Base-by-base conservation (phyloP, 92 coral and sea anemone genomes). In the Porites cylindrica region DNA sequence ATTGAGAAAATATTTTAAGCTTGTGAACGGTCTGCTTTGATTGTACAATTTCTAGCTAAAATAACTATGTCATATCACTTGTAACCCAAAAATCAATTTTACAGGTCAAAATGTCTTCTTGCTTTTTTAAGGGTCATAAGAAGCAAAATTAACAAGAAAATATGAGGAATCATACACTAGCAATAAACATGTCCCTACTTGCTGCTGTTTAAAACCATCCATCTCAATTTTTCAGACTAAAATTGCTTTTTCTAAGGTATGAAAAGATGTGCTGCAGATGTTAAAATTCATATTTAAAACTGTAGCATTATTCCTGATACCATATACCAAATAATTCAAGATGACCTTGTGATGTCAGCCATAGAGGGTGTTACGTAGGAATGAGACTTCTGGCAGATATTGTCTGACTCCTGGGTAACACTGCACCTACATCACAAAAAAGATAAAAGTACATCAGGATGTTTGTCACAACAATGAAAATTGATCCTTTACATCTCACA, bases 351-450 rank as follows among this genome's bases (percentile, higher is more conserved):
- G 38, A 61, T 16, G 43, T 82, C 86, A 82, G 23, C 54, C 54
- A 51, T 82, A 82, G 53, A 82, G 86, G 20, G 80, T 85, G 73
- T 82, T 83, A 24, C 97, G 89, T 21, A 88, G 75, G 80, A 94
- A 92, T 56, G 95, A 77, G 38, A 94, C 91, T 19, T 82, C 84
- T 32, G 91, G 73, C 61, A 94, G 68, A 62, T 92, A 85, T 63
- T 92, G 97, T 77, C 89, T 59, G 75, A 92, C 91, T 32, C 93
- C 91, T 3, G 92, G 90, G 38, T 86, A 63, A 76, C 80, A 58
- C 56, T 94, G 97, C 10, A 94, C 92, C 97, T 94, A 88, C 21
- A 14, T 70, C 11, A 7, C 63, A 74, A 59, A 51, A 68, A 72
- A 1, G 10, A 59, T 21, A 63, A 51, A 1, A 11, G 65, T 1